phyloP scores from a whole-genome alignment of 2,113 vertebrate species.

The Erythrolamprus reginae region DNA sequence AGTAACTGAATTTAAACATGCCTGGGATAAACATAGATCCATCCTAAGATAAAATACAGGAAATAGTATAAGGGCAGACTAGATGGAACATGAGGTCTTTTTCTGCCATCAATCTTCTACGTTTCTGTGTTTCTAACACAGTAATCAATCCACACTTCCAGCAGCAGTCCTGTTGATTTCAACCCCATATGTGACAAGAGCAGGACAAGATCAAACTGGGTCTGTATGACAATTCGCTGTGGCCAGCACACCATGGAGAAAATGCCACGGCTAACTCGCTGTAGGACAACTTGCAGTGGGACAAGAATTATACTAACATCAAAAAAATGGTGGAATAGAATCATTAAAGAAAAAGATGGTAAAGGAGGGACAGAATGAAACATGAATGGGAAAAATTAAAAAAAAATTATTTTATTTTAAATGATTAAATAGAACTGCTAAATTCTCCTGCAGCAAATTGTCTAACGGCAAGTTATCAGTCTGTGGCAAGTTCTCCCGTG shows the following conservation, averaged over 20 bases:
- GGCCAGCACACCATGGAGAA: too few relatives aligned
- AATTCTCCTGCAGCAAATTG: not conserved
- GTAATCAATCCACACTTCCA: not conserved
- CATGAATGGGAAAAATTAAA: not conserved
- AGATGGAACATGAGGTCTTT: too few relatives aligned
- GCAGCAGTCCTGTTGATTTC: not conserved
- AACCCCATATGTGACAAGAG: not conserved
- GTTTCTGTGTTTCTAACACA: too few relatives aligned
- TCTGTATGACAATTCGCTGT: too few relatives aligned
- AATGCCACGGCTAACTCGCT: too few relatives aligned
- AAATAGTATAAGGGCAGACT: too few relatives aligned
- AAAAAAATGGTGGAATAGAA: not conserved
- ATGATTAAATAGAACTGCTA: not conserved
- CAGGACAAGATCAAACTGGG: not conserved
- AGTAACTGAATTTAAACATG: too few relatives aligned
- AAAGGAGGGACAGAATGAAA: not conserved
- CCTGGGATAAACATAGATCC: too few relatives aligned
- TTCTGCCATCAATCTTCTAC: too few relatives aligned
- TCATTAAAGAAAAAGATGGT: not conserved
- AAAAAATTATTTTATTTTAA: not conserved
- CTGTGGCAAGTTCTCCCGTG: not conserved
- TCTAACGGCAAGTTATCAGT: not conserved
- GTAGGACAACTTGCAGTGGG: not conserved
- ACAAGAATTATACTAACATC: not conserved
- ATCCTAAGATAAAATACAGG: too few relatives aligned